Evolutionary conservation across 2,797 vertebrate genomes (phyloP), one percentile per base, ranked within the genome.

Genomic region (Mormyrus proboscirostris): DNA sequence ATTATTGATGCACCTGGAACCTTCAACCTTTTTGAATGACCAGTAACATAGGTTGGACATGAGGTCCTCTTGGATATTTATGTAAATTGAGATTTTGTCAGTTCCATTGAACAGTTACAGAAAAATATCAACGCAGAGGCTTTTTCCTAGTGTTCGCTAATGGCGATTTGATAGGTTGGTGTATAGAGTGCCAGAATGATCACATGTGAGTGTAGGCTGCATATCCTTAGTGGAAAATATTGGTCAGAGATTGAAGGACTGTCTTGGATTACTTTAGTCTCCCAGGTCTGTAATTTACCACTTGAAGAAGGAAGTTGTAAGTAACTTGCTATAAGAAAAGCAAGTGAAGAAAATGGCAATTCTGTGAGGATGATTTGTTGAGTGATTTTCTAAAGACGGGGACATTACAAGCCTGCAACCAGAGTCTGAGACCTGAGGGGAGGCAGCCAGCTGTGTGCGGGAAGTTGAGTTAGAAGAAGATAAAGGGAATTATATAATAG

Each of bases 401-500:
- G 38, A 47, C 57, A 88, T 44, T 88, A 88, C 16, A 44, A 44
- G 50, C 29, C 25, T 65, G 29, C 41, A 44, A 25, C 9, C 87
- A 65, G 57, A 88, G 59, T 86, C 25, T 65, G 29, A 88, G 22
- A 62, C 57, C 87, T 69, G 57, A 88, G 59, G 59, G 57, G 38
- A 69, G 44, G 57, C 44, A 47, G 33, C 87, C 86, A 38, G n/a
- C 57, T 53, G 86, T 59, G 33, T 19, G 57, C n/a, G 3, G 57
- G 57, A 65, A 65, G 55, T 86, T 41, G 53, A 65, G 87, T 65
- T 38, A 65, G 59, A 12, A 69, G 87, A 38, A 88, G 57, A 65
- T 88, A 88, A 65, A 88, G 87, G 57, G 33, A 65, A 65, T 86
- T 38, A 86, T 55, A n/a, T 65, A 65, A 88, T 38, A 49, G 38